Conservation (phyloP, 2,797 vertebrate genomes). For the Tapirus indicus region DNA sequence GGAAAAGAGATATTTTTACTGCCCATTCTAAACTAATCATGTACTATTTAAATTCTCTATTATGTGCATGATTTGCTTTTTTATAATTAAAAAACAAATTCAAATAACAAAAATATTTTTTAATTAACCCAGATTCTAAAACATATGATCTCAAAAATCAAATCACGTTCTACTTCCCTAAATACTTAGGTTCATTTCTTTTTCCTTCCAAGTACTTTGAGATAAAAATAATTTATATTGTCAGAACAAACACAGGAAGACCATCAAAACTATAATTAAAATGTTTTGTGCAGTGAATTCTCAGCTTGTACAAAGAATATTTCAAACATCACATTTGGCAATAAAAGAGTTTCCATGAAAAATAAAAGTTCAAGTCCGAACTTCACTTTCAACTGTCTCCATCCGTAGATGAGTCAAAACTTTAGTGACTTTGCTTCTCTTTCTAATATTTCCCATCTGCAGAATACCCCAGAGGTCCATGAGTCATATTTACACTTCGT, state of each 20-base stretch:
- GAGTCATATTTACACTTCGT: slow-evolving; percentile 47
- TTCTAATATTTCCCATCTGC: neutral
- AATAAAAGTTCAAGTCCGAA: slow-evolving; percentile 25
- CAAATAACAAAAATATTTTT: slow-evolving; percentile 33
- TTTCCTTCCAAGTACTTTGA: slow-evolving; percentile 50
- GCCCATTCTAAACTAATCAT: slow-evolving; percentile 27
- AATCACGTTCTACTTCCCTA: slow-evolving; percentile 32
- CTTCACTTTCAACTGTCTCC: neutral
- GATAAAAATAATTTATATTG: slow-evolving; percentile 46
- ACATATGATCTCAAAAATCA: slow-evolving; percentile 37
- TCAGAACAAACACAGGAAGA: slow-evolving; percentile 46
- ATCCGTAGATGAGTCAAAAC: neutral
- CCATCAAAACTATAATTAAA: slow-evolving; percentile 4
- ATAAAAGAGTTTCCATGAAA: slow-evolving; percentile 32
- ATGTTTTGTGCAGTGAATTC: slow-evolving; percentile 48
- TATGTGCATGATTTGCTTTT: neutral
- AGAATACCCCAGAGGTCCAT: neutral
- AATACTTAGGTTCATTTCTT: slow-evolving; percentile 18
- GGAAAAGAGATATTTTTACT: neutral
- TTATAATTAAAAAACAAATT: slow-evolving; percentile 38
- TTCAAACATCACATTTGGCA: slow-evolving; percentile 17
- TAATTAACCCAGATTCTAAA: slow-evolving; percentile 48
- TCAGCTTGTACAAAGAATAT: slow-evolving; percentile 34
- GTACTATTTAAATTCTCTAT: slow-evolving; percentile 40
- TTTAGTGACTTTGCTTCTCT: neutral